Conservation (phyloP, 2,113 vertebrate genomes). For the human (Homo sapiens) region GRCh38 chr20:43133001-43133500, state of each 20-base stretch:
- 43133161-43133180: slow-evolving; percentile 15
- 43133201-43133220: slow-evolving; percentile 47
- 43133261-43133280: slow-evolving; percentile 65
- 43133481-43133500: too few species aligned
- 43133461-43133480: fast-evolving
- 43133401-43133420: neutral
- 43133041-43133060: slow-evolving; percentile 34
- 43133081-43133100: neutral
- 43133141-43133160: neutral
- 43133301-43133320: slow-evolving; percentile 53
- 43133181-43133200: slow-evolving; percentile 36
- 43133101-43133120: neutral
- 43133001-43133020: slow-evolving; percentile 56
- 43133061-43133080: neutral
- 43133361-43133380: neutral
- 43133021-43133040: neutral
- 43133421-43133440: neutral
- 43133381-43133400: neutral
- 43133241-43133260: slow-evolving; percentile 18
- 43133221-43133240: slow-evolving; percentile 59
- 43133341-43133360: slow-evolving; percentile 25
- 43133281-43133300: slow-evolving; percentile 7
- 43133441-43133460: neutral
- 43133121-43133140: neutral
- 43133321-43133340: slow-evolving; percentile 34